Conservation (phyloP, 2,888 invertebrate genomes). For the Amitus sp. region DNA sequence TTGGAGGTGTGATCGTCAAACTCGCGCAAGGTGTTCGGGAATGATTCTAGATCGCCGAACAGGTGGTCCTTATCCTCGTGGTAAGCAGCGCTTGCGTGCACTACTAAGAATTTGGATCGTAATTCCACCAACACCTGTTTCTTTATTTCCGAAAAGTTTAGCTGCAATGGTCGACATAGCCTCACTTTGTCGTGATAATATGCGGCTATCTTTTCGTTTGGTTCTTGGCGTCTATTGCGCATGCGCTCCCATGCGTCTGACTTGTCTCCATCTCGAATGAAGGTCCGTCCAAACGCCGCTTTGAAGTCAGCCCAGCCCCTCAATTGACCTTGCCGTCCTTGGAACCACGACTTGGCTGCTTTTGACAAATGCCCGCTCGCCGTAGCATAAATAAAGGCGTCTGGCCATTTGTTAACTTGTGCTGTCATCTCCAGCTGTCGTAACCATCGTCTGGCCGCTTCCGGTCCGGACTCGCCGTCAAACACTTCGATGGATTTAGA, state of each 20-base stretch:
- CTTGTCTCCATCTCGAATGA: slow-evolving; percentile 10
- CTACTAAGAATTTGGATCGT: no score
- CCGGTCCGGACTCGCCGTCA: background rate
- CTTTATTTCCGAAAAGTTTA: background rate
- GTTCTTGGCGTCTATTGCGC: no score
- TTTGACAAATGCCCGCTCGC: slow-evolving; percentile 12
- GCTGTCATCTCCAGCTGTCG: slow-evolving; percentile 1
- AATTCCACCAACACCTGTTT: background rate
- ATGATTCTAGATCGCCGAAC: no score
- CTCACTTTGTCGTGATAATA: slow-evolving; percentile 18
- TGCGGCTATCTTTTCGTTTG: slow-evolving; percentile 5
- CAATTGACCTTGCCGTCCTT: background rate
- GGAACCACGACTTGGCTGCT: slow-evolving; percentile 12
- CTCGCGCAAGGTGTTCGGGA: no score
- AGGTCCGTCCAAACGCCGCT: background rate
- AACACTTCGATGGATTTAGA: background rate
- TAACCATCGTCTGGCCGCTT: no score
- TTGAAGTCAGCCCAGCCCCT: background rate
- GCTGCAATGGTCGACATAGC: slow-evolving; percentile 13
- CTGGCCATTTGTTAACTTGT: slow-evolving; percentile 11
- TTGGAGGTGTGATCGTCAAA: background rate
- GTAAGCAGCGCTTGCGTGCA: background rate
- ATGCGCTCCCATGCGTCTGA: slow-evolving; percentile 18
- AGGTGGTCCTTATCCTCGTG: slow-evolving; percentile 11
- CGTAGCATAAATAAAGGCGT: slow-evolving; percentile 10